Evolutionary conservation across 2,888 invertebrate species (phyloP).

Genomic region (Aphodius granarius): DNA sequence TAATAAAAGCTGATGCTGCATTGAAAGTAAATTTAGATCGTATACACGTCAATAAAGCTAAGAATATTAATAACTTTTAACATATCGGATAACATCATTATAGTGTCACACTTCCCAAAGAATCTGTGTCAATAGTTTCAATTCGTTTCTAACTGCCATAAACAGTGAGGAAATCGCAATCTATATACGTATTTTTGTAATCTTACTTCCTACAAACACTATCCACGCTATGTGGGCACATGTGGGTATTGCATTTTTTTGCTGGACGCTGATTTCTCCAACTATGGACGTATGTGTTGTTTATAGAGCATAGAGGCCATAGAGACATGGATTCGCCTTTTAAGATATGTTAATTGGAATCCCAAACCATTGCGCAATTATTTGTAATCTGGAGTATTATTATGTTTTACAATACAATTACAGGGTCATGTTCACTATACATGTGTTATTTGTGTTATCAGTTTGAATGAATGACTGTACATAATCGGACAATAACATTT

Average conservation of each 20-base stretch:
- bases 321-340: background rate
- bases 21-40: too few species aligned
- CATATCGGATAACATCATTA: background rate
- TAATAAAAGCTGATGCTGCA: too few species aligned
- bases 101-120: background rate
- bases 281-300: background rate
- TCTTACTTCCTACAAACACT: background rate
- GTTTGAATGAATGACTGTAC: background rate
- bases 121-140: background rate
- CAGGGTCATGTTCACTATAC: background rate
- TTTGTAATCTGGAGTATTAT: background rate
- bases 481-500: too few species aligned
- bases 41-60: too few species aligned
- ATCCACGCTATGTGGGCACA: background rate
- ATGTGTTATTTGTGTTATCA: background rate
- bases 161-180: background rate
- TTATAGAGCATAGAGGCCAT: background rate
- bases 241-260: background rate
- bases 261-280: background rate
- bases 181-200: background rate
- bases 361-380: background rate
- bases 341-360: background rate
- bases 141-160: background rate
- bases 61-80: too few species aligned
- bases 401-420: background rate